These are phyloP conservation scores for Eutrigla gurnardus DNA, from an alignment of 2,797 vertebrate species.

Conservation along the genomic window DNA sequence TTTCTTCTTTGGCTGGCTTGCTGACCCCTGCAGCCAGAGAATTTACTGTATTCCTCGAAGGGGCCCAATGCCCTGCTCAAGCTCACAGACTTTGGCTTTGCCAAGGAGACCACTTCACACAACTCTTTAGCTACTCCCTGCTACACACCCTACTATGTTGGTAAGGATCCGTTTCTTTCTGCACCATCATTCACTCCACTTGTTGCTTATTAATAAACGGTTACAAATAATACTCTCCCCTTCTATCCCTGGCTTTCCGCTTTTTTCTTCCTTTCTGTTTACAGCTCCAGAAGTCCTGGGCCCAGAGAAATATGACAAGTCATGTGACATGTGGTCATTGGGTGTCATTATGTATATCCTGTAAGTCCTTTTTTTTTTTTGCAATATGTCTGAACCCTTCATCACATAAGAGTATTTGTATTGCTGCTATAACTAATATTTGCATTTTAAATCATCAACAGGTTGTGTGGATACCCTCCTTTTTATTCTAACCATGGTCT, in stretches of 20 bases:
- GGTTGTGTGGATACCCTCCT: conserved; percentile 96
- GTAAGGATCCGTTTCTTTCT: conserved; percentile 81
- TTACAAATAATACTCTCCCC: not conserved
- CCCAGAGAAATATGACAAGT: conserved; percentile 98
- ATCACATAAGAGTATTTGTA: not conserved
- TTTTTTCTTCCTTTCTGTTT: conserved; percentile 47
- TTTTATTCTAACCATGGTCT: conserved; percentile 99
- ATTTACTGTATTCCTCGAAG: conserved; percentile 95
- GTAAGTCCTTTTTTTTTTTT: conserved; percentile 83
- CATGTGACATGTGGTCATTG: conserved; percentile 99
- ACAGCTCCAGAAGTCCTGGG: conserved; percentile 96
- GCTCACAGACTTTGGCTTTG: conserved; percentile 99
- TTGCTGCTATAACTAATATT: not conserved
- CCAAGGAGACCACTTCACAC: conserved; percentile 97
- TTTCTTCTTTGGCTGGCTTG: not conserved
- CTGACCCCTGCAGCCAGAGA: conserved; percentile 89
- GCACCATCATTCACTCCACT: not conserved
- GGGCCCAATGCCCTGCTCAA: conserved; percentile 92
- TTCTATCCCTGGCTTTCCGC: not conserved
- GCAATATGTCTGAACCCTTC: not conserved
- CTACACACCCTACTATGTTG: conserved; percentile 98
- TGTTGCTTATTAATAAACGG: not conserved
- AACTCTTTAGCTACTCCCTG: conserved; percentile 97
- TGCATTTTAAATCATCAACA: conserved; percentile 49
- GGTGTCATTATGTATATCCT: conserved; percentile 99